Conservation (phyloP, 2,113 vertebrate species). For the Otolemur garnettii region DNA sequence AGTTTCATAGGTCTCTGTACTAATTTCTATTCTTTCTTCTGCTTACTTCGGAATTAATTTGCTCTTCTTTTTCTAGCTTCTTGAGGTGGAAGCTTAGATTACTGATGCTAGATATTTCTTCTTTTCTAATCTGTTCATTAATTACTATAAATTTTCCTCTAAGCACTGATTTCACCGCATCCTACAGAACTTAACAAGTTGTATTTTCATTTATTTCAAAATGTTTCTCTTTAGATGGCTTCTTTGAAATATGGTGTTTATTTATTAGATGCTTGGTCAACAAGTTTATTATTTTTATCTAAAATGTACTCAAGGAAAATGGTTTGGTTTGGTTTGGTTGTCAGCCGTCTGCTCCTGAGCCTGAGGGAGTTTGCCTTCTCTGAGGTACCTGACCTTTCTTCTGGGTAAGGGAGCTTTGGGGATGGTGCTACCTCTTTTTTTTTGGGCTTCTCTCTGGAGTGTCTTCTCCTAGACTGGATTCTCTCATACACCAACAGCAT, state of each 20-base stretch:
- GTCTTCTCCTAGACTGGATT: neutral
- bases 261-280: neutral
- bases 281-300: neutral
- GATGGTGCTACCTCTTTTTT: neutral
- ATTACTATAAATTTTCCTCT: neutral
- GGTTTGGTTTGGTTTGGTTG: no score
- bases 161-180: neutral
- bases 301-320: no score
- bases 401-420: neutral
- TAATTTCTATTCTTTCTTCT: neutral
- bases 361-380: neutral
- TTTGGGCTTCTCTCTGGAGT: neutral
- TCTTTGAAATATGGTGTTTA: neutral
- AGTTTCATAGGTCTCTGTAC: neutral
- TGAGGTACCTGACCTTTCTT: neutral
- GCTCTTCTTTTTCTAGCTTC: neutral
- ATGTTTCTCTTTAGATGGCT: neutral
- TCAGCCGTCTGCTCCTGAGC: neutral
- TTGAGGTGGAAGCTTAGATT: neutral
- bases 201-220: neutral
- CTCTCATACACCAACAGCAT: neutral
- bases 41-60: neutral
- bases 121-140: neutral
- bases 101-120: neutral
- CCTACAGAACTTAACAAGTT: neutral